Evolutionary conservation across 2,888 invertebrate species (phyloP).

Genomic region (Xestobium rufovillosum): DNA sequence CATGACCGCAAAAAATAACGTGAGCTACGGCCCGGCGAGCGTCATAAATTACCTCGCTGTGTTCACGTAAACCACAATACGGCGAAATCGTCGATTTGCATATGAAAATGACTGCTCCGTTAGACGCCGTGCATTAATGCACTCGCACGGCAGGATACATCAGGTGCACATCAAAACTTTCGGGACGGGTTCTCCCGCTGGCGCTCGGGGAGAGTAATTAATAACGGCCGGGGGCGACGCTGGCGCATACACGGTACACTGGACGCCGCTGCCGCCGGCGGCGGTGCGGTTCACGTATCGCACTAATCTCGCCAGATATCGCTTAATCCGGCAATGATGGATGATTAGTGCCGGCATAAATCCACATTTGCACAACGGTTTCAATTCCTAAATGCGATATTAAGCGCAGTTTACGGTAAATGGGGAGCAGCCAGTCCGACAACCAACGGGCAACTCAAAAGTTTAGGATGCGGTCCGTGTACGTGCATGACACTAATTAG

Average conservation of each 20-base stretch:
- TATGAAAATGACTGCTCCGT: no score
- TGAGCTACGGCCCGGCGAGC: no score
- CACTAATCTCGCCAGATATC: slow-evolving; percentile 35
- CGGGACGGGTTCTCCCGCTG: not conserved
- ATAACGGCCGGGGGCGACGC: slow-evolving; percentile 26
- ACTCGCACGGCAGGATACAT: not conserved
- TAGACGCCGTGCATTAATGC: not conserved
- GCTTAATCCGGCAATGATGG: slow-evolving; percentile 39
- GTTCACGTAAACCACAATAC: no score
- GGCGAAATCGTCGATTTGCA: no score
- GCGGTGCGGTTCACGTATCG: slow-evolving; percentile 17
- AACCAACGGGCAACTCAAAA: no score
- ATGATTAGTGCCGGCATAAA: slow-evolving; percentile 39
- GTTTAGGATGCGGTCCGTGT: no score
- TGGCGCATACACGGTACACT: slow-evolving; percentile 10
- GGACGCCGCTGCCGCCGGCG: slow-evolving; percentile 8
- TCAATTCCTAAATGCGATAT: slow-evolving; percentile 34
- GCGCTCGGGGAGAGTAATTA: slow-evolving; percentile 29
- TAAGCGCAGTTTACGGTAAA: slow-evolving; percentile 30
- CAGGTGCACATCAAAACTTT: slow-evolving; percentile 1
- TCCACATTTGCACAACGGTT: slow-evolving; percentile 37
- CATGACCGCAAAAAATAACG: no score
- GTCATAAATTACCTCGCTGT: no score
- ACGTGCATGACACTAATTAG: no score
- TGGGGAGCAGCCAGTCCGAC: slow-evolving; percentile 4